Evolutionary conservation across 2,888 invertebrate species (phyloP).

Genomic region (Rotaria macrura): DNA sequence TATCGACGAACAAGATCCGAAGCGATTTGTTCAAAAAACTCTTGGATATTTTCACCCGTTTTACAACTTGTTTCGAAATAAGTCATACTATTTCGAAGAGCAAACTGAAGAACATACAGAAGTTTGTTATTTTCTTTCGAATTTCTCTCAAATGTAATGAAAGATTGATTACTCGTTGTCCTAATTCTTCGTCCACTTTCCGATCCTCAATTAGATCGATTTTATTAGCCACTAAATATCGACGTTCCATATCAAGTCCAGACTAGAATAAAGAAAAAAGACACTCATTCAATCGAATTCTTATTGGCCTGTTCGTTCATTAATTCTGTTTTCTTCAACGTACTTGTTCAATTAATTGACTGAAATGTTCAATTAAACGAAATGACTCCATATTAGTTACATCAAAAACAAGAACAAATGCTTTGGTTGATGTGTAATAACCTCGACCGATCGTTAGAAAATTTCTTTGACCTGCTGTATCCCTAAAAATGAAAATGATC

Average conservation of each 20-base stretch:
- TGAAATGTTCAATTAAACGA: not conserved
- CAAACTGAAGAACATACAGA: not conserved
- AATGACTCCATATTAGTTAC: not conserved
- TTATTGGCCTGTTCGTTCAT: too few relatives aligned
- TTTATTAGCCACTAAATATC: conserved; percentile 6
- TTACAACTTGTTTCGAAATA: not conserved
- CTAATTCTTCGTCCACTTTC: not conserved
- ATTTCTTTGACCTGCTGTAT: not conserved
- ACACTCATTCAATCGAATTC: too few relatives aligned
- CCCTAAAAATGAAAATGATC: not conserved
- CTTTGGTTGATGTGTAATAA: not conserved
- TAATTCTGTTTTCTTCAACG: too few relatives aligned
- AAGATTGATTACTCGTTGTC: not conserved
- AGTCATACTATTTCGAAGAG: not conserved
- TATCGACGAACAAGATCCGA: not conserved
- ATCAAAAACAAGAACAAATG: not conserved
- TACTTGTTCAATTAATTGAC: conserved; percentile 1
- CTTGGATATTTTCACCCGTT: not conserved
- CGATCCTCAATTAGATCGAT: not conserved
- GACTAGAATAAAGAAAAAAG: not conserved
- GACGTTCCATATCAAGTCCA: conserved; percentile 6
- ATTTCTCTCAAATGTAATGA: too few relatives aligned
- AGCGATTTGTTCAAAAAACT: not conserved
- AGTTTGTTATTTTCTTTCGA: not conserved
- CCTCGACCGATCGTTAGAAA: not conserved